Evolutionary conservation across 2,113 vertebrate species (phyloP).

Genomic region (Thomomys bottae): DNA sequence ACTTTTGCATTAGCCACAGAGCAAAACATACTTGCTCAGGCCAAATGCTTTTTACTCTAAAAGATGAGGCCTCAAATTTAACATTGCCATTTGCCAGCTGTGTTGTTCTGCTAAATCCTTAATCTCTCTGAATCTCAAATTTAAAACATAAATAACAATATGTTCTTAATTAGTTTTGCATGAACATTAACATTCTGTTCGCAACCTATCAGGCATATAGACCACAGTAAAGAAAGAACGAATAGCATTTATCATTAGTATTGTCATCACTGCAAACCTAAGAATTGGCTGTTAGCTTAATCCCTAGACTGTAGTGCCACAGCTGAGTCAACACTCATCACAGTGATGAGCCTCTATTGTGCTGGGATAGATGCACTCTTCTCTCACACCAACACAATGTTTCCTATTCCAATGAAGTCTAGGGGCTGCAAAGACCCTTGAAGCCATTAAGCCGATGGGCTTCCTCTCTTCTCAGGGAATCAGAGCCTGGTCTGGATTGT

Average conservation of each 20-base stretch:
- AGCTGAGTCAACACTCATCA: background rate
- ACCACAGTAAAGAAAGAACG: background rate
- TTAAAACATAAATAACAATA: background rate
- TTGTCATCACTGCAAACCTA: background rate
- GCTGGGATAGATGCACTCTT: accelerated
- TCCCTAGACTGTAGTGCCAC: background rate
- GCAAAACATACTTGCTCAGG: background rate
- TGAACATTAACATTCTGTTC: background rate
- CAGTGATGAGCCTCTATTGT: accelerated
- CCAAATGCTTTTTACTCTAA: background rate
- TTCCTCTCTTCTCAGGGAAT: too few species aligned
- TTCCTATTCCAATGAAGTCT: too few species aligned
- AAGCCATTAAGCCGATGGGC: background rate
- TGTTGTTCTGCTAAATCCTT: background rate
- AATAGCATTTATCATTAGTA: background rate
- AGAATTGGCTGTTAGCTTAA: background rate
- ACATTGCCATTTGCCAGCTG: background rate
- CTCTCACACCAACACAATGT: too few species aligned
- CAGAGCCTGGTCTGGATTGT: too few species aligned
- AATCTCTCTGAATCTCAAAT: background rate
- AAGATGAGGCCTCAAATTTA: background rate
- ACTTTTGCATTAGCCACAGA: slow-evolving; percentile 17
- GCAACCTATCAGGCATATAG: background rate
- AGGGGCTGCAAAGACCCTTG: too few species aligned
- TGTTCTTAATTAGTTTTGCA: background rate